Conservation (phyloP, 1,140 invertebrate genomes). For the Linepithema humile region DNA sequence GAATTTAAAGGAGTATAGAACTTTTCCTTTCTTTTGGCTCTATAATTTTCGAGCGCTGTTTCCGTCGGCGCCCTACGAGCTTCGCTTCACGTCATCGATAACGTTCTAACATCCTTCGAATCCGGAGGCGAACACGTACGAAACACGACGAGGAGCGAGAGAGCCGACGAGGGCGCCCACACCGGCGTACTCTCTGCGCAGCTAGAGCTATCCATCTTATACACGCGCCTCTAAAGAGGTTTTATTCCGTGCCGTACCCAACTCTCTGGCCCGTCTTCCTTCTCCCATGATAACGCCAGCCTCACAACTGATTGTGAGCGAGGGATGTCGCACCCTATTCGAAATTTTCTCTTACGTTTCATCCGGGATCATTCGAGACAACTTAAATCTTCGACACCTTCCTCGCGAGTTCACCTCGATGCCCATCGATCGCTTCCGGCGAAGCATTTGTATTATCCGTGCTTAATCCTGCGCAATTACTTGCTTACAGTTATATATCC, state of each 20-base stretch:
- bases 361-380: slow-evolving; percentile 65
- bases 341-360: slow-evolving; percentile 61
- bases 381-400: slow-evolving; percentile 68
- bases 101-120: slow-evolving; percentile 62
- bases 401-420: slow-evolving; percentile 42
- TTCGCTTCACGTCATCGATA: slow-evolving; percentile 61
- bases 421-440: slow-evolving; percentile 27
- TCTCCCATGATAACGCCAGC: slow-evolving; percentile 66
- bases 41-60: slow-evolving; percentile 39
- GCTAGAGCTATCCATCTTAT: slow-evolving; percentile 70
- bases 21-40: neutral
- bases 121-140: slow-evolving; percentile 63
- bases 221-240: slow-evolving; percentile 65
- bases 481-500: neutral
- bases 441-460: neutral
- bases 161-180: slow-evolving; percentile 33
- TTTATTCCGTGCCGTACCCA: slow-evolving; percentile 68
- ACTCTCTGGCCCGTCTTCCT: slow-evolving; percentile 60
- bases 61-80: slow-evolving; percentile 26
- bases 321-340: slow-evolving; percentile 67
- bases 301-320: slow-evolving; percentile 71
- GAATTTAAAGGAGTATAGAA: neutral
- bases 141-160: slow-evolving; percentile 54
- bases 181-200: slow-evolving; percentile 33
- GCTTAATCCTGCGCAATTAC: slow-evolving; percentile 11